phyloP scores from a whole-genome alignment of 37 sponge, comb jelly and placozoan genomes.

The Spongilla lacustris region DNA sequence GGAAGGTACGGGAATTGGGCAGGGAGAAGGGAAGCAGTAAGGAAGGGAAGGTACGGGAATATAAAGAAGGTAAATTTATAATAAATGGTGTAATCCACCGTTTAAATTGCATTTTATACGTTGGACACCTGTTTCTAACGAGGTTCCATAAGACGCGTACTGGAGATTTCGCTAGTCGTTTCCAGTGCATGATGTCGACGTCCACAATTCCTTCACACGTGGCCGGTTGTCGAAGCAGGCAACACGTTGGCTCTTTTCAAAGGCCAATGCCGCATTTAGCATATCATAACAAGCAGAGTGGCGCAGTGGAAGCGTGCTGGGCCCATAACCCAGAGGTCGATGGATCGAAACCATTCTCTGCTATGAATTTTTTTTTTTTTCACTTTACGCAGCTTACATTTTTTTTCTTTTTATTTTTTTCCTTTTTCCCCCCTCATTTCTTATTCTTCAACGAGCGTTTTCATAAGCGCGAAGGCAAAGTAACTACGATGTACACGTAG shows the following conservation, averaged over 20 bases:
- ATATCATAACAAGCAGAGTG: constrained; percentile 93
- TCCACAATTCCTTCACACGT: not conserved
- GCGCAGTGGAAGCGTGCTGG: constrained; percentile 97
- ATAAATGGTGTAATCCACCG: too few species aligned
- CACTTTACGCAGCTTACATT: not conserved
- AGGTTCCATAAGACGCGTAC: not conserved
- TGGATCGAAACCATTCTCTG: constrained; percentile 97
- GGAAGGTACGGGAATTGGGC: too few species aligned
- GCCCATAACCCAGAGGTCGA: constrained; percentile 97
- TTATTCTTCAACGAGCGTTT: too few species aligned
- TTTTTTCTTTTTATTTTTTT: not conserved
- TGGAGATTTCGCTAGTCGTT: not conserved
- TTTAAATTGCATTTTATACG: not conserved
- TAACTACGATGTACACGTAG: not conserved
- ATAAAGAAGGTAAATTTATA: not conserved
- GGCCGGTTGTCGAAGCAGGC: too few species aligned
- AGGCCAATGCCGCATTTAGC: too few species aligned
- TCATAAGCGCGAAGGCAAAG: too few species aligned
- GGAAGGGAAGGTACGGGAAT: too few species aligned
- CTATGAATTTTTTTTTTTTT: constrained; percentile 21
- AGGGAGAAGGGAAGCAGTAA: not conserved
- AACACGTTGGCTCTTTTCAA: too few species aligned
- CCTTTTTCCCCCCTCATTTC: not conserved
- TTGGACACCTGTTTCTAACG: not conserved
- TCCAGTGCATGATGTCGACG: not conserved